phyloP scores from a whole-genome alignment of 1,140 invertebrate species.

The Bombyx mandarina region DNA sequence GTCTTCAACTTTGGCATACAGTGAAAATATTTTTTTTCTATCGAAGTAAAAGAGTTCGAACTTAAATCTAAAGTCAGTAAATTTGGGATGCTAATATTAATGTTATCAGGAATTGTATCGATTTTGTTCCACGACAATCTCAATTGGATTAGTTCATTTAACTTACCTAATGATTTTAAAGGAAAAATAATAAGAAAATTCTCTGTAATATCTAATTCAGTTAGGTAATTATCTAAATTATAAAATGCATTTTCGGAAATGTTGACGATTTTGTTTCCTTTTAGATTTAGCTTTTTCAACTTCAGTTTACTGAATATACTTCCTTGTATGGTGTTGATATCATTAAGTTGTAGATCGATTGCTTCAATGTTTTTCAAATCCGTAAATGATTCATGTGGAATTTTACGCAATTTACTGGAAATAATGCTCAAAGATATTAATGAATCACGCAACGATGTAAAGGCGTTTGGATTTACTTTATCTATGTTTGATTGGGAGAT shows the following conservation, averaged over 20 bases:
- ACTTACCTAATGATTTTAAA: conserved; percentile 80
- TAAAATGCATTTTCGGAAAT: conserved; percentile 89
- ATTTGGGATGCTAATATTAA: conserved; percentile 79
- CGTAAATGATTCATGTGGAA: conserved; percentile 85
- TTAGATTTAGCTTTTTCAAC: conserved; percentile 86
- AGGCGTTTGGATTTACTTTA: conserved; percentile 80
- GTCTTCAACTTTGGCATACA: conserved; percentile 84
- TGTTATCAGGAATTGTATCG: conserved; percentile 76
- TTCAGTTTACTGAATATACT: conserved; percentile 88
- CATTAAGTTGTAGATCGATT: conserved; percentile 88
- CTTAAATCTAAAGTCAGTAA: conserved; percentile 86
- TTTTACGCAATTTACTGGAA: conserved; percentile 82
- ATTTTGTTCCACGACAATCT: conserved; percentile 87
- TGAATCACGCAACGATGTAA: conserved; percentile 78
- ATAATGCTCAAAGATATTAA: conserved; percentile 85
- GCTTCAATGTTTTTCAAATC: conserved; percentile 79
- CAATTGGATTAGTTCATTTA: conserved; percentile 82
- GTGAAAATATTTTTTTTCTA: conserved; percentile 83
- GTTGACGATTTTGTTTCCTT: conserved; percentile 85
- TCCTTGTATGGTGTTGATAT: conserved; percentile 84
- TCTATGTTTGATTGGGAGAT: conserved; percentile 86
- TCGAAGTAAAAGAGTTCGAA: conserved; percentile 85
- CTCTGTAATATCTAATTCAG: conserved; percentile 87
- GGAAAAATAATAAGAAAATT: conserved; percentile 89
- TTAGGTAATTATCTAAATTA: conserved; percentile 83